phyloP scores from a whole-genome alignment of 2,113 vertebrate genomes.

The Cebus imitator region DNA sequence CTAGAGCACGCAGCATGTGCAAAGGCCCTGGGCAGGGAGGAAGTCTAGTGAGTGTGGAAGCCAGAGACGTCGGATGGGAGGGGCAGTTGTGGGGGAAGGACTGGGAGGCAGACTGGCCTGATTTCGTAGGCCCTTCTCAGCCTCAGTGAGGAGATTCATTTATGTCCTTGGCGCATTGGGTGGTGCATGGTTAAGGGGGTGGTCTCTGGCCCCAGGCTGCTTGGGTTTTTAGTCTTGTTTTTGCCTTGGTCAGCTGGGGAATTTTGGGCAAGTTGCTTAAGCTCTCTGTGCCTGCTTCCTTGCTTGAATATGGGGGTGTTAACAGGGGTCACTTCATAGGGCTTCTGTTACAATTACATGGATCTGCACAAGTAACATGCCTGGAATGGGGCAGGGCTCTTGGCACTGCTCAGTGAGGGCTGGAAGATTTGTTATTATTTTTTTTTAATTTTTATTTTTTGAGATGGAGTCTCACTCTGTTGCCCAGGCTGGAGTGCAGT shows the following conservation, averaged over 20 bases:
- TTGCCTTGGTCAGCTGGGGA: not conserved
- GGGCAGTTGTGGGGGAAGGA: fast-evolving
- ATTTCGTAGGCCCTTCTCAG: not conserved
- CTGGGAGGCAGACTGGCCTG: fast-evolving
- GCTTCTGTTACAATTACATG: too few species aligned
- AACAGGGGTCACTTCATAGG: too few species aligned
- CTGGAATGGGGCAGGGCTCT: not conserved
- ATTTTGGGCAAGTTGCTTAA: not conserved
- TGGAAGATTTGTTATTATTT: fast-evolving
- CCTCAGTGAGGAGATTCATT: not conserved
- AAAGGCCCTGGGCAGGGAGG: not conserved
- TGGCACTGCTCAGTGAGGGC: not conserved
- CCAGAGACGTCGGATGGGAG: not conserved
- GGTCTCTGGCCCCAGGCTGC: not conserved
- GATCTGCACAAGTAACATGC: not conserved
- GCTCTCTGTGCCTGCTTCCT: not conserved
- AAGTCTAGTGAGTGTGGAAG: not conserved
- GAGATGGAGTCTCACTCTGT: not conserved
- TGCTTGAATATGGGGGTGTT: not conserved
- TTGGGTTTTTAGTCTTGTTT: not conserved
- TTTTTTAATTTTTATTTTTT: not conserved
- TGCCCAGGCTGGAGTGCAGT: not conserved
- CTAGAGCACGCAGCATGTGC: not conserved
- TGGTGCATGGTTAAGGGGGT: not conserved
- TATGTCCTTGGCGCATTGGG: too few species aligned